phyloP scores from a whole-genome alignment of 2,113 vertebrate species.

The Lota lota region DNA sequence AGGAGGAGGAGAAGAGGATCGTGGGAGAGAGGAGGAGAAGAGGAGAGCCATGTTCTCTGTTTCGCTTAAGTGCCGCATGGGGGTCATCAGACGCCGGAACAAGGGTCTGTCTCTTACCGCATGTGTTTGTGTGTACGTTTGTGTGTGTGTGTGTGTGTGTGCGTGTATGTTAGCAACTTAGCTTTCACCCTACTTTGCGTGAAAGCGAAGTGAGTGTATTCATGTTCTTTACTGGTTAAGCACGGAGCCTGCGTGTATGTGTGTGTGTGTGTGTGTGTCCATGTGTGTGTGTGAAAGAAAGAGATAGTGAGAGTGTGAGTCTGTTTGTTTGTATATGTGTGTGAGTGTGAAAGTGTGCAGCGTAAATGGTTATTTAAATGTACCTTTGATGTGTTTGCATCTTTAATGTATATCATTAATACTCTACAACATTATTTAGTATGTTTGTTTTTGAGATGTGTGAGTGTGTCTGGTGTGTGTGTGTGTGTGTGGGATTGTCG shows the following conservation, averaged over 20 bases:
- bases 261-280: slow-evolving; percentile 1
- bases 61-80: slow-evolving; percentile 87
- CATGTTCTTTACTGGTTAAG: not conserved
- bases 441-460: not conserved
- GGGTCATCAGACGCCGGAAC: slow-evolving; percentile 82
- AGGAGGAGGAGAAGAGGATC: slow-evolving; percentile 51
- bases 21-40: slow-evolving; percentile 41
- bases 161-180: slow-evolving; percentile 20
- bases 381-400: not conserved
- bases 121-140: slow-evolving; percentile 21
- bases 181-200: slow-evolving; percentile 6
- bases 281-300: not conserved
- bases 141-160: slow-evolving; percentile 27
- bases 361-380: not conserved
- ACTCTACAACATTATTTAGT: not conserved
- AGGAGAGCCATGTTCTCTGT: slow-evolving; percentile 83
- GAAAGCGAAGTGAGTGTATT: slow-evolving; percentile 2
- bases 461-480: not conserved
- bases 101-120: slow-evolving; percentile 78
- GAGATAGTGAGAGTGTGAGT: not conserved
- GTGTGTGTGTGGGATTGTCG: not conserved
- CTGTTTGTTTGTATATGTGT: not conserved
- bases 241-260: no score
- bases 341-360: not conserved
- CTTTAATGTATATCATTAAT: no score